Evolutionary conservation across 2,797 vertebrate species (phyloP).

Genomic region (Sardinella longiceps): DNA sequence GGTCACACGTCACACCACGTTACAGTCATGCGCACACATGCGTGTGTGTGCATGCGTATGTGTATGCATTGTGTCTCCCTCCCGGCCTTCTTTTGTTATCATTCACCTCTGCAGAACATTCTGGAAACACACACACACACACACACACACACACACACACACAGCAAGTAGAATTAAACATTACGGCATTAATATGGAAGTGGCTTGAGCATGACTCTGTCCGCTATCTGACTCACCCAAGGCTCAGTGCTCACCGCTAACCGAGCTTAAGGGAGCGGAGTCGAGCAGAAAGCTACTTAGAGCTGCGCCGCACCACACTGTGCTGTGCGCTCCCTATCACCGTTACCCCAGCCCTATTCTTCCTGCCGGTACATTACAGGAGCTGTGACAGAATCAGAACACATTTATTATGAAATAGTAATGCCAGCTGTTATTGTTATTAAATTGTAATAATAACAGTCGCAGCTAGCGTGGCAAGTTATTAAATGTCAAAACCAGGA

Average conservation of each 20-base stretch:
- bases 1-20: conserved; percentile 60
- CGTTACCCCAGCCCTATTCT: not conserved
- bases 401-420: not conserved
- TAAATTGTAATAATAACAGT: no score
- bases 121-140: not conserved
- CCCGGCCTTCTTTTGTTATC: not conserved
- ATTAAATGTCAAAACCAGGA: no score
- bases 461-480: not conserved
- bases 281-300: not conserved
- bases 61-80: not conserved
- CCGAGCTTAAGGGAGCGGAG: not conserved
- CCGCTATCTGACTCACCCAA: not conserved
- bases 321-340: not conserved
- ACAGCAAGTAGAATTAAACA: not conserved
- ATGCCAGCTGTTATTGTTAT: no score
- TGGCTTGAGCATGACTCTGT: not conserved
- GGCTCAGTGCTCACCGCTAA: not conserved
- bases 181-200: not conserved
- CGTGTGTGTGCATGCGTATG: not conserved
- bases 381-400: not conserved
- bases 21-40: conserved; percentile 56
- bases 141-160: not conserved
- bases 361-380: not conserved
- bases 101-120: conserved; percentile 15
- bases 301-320: not conserved